phyloP scores from a whole-genome alignment of 1,140 invertebrate genomes.

The Brachionus rotundiformis region DNA sequence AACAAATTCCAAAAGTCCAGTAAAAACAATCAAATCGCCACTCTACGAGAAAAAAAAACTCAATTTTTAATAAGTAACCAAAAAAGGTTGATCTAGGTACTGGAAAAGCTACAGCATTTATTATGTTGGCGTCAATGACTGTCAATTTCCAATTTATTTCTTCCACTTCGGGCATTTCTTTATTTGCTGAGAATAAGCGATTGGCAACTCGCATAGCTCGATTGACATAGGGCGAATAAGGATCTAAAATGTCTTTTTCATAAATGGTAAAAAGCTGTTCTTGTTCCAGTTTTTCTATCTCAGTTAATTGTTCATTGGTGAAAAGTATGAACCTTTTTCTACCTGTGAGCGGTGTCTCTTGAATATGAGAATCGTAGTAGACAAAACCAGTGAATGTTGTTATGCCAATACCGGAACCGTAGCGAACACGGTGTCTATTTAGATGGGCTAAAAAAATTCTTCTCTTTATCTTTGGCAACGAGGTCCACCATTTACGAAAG shows the following conservation, averaged over 20 bases:
- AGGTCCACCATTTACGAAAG: slow-evolving; percentile 41
- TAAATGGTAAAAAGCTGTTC: slow-evolving; percentile 57
- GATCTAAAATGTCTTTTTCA: slow-evolving; percentile 60
- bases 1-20: slow-evolving; percentile 68
- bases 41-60: slow-evolving; percentile 60
- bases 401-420: not conserved
- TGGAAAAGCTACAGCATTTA: slow-evolving; percentile 68
- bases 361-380: slow-evolving; percentile 66
- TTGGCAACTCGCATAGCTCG: slow-evolving; percentile 55
- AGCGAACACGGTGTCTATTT: not conserved
- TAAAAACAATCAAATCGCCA: slow-evolving; percentile 70
- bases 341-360: slow-evolving; percentile 66
- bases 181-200: slow-evolving; percentile 65
- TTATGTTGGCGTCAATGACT: slow-evolving; percentile 63
- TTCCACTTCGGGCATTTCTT: slow-evolving; percentile 63
- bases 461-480: slow-evolving; percentile 29
- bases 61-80: not conserved
- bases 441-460: slow-evolving; percentile 28
- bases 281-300: slow-evolving; percentile 63
- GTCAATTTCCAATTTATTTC: slow-evolving; percentile 66
- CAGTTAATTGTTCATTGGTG: slow-evolving; percentile 64
- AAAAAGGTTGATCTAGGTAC: slow-evolving; percentile 57
- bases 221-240: slow-evolving; percentile 54
- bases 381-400: slow-evolving; percentile 27
- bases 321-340: slow-evolving; percentile 67